Base-by-base conservation (phyloP, 2,888 invertebrate genomes). In the Allolobophora icterica region DNA sequence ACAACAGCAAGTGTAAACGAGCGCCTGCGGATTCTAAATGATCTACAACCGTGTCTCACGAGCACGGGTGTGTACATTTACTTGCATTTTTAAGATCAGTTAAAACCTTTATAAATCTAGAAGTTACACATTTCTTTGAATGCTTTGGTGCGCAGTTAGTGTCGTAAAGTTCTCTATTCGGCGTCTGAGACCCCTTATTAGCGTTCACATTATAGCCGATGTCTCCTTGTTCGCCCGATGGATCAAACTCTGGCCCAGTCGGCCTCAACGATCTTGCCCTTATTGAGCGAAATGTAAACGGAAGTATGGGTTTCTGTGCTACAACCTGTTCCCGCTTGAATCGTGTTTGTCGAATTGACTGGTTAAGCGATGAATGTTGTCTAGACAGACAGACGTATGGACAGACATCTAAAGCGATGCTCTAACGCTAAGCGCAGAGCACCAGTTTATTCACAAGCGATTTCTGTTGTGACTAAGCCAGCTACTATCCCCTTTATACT, bases 1-100 rank as follows among this genome's bases (percentile, higher is more conserved):
- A 92, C 93, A 17, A 93, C 93, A 24, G 93, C 94, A 13, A 94
- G 94, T 91, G 94, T 94, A 24, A 94, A 93, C 90, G 94, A 94
- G 89, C 92, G 94, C 90, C 92, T 93, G 11, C 91, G 93, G 91
- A 93, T 94, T 89, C 91, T 94, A 33, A 91, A 93, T 35, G 93
- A 94, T 91, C 94, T 95, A 30, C 91, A 93, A 84, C 92, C 93
- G 90, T 94, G 93, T 92, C 93, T 94, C 30, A 90, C 92, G 30
- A 93, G 93, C 92, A 93, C 94, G 92, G 94, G 94, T 94, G 92
- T 89, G 92, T 58, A 52, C 89, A 45, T 89, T 45, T 38, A 45
- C 21, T 35, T 52, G 6, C 33, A 89, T n/a, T 34, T 91, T 30
- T 21, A n/a, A 6, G 33, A 83, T 84, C 30, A 83, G 84, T 34